Evolutionary conservation across 2,113 vertebrate species (phyloP).

Genomic region (Rhynchomys soricoides): DNA sequence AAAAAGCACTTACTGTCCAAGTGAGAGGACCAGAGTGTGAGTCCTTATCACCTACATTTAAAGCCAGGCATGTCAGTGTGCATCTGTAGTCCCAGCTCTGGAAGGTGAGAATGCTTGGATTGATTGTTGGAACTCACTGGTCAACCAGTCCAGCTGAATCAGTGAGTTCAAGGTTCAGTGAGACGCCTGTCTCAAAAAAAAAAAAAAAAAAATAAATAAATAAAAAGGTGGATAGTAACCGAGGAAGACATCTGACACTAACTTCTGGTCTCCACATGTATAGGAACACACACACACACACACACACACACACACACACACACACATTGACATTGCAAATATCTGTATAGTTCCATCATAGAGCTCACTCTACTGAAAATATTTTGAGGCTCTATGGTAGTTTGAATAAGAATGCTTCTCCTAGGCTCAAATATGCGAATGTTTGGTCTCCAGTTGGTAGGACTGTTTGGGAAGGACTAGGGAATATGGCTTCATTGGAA

Average conservation of each 20-base stretch:
- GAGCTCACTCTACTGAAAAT: conserved; percentile 3
- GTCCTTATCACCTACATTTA: background rate
- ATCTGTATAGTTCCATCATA: no score
- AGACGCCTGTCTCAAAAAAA: background rate
- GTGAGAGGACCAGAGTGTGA: background rate
- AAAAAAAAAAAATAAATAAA: no score
- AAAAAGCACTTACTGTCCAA: background rate
- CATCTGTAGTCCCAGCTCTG: background rate
- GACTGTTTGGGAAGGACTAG: background rate
- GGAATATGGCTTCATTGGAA: background rate
- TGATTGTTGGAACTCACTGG: background rate
- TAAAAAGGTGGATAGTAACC: no score
- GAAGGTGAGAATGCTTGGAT: no score
- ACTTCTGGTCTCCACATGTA: background rate
- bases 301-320: background rate
- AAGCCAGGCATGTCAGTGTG: background rate
- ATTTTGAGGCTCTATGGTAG: background rate
- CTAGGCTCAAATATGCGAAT: background rate
- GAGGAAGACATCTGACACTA: background rate
- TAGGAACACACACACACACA: no score
- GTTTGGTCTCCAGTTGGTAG: background rate
- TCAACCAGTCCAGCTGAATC: background rate
- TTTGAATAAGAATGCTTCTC: background rate
- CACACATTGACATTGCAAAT: background rate
- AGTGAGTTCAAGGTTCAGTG: background rate